Evolutionary conservation across 23 tunicate genomes (phyloP), one percentile per base, ranked within the genome.

Genomic region (Oikopleura dioica): DNA sequence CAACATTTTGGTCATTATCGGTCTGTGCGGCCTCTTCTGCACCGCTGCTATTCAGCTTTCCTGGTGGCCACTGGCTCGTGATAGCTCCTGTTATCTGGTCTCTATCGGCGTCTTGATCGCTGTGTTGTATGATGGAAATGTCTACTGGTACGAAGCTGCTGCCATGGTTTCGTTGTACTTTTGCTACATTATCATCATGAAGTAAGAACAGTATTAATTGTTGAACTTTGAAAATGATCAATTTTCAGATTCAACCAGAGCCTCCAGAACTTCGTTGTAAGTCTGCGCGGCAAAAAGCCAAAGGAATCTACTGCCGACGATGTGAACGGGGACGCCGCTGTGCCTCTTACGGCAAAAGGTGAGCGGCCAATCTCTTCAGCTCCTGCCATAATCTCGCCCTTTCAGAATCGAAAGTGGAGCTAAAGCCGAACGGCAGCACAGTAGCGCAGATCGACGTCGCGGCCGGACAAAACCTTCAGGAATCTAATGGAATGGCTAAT

Each of bases 181-280:
- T 31, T 37, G 80, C 35, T 78, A 78, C 36, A 78, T 78, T 32
- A 36, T 78, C 26, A 59, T 78, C 32, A 78, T 78, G 80, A 78
- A 78, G 80, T 78, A 35, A 78, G 80, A 59, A 30, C 35, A 30
- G 35, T 30, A n/a, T 0, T 68, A 16, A n/a, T n/a, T n/a, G n/a
- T n/a, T n/a, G n/a, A n/a, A n/a, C n/a, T n/a, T n/a, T n/a, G n/a
- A n/a, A n/a, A n/a, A n/a, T n/a, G n/a, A n/a, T n/a, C n/a, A n/a
- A n/a, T n/a, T n/a, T 75, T 75, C 77, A 63, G 72, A 63, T 63
- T 63, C 33, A 63, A 63, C 33, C 29, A 23, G 29, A 23, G 26
- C 30, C 72, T 63, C 29, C 72, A 63, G 33, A 4, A 31, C 26
- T 28, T 63, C 5, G 72, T 31, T 16, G 26, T 63, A 21, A 63